phyloP scores from a whole-genome alignment of 2,888 invertebrate genomes.

The Pharmacophagus antenor region DNA sequence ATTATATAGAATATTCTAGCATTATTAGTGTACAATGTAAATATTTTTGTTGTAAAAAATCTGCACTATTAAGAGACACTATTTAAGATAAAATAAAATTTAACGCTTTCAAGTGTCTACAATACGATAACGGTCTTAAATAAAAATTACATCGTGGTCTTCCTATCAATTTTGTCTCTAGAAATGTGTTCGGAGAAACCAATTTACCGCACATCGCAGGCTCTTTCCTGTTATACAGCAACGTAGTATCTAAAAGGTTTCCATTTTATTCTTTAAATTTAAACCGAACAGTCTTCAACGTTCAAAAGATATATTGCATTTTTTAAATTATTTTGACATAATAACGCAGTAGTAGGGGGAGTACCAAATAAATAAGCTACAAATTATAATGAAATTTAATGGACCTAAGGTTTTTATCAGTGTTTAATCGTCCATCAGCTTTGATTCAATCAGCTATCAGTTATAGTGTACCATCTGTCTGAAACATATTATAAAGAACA shows the following conservation, averaged over 20 bases:
- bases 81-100: not conserved
- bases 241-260: not conserved
- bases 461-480: no score
- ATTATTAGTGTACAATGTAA: not conserved
- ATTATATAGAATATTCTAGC: no score
- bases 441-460: no score
- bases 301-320: not conserved
- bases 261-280: not conserved
- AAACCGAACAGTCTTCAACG: not conserved
- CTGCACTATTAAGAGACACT: not conserved
- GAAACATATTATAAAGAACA: no score
- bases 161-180: not conserved
- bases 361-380: no score
- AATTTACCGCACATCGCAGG: not conserved
- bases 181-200: slow-evolving; percentile 3
- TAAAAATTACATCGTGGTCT: not conserved
- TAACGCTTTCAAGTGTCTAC: not conserved
- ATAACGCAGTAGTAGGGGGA: no score
- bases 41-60: not conserved
- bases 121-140: not conserved
- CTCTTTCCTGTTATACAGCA: not conserved
- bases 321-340: not conserved
- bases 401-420: no score
- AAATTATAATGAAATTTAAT: no score
- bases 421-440: no score